A percentile compares a stretch with the other conserved stretches of the same genome.
Conservation (phyloP, 2,113 vertebrate species). For the Ammodytes dubius region DNA sequence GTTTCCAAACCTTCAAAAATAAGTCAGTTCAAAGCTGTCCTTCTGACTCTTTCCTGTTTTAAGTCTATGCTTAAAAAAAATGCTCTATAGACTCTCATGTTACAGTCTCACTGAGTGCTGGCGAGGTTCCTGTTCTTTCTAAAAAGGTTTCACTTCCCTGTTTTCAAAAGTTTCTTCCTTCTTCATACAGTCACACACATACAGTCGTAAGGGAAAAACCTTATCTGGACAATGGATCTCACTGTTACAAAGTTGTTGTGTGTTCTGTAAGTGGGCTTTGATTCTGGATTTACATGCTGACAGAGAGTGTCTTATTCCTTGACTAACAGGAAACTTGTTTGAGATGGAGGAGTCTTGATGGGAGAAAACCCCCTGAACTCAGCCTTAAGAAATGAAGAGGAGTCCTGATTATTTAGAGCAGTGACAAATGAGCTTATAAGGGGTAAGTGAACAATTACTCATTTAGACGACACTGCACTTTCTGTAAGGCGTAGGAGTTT, state of each 20-base stretch:
- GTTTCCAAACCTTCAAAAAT: not conserved
- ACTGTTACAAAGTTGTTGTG: not conserved
- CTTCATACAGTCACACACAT: not conserved
- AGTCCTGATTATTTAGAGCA: not conserved
- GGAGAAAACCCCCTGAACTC: not conserved
- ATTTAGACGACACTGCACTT: not conserved
- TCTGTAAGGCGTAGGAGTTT: not conserved
- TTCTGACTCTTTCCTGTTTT: not conserved
- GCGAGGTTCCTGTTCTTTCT: conserved; percentile 31
- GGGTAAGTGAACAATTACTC: conserved; percentile 15
- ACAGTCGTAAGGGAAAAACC: not conserved
- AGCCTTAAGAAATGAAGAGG: not conserved
- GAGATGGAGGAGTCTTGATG: not conserved
- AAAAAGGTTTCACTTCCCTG: conserved; percentile 64
- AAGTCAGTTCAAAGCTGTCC: not conserved
- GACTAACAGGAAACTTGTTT: conserved; percentile 11
- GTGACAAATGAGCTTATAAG: not conserved
- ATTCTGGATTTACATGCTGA: not conserved
- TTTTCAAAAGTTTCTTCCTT: conserved; percentile 64
- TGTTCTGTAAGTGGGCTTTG: not conserved
- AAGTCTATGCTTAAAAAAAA: not conserved
- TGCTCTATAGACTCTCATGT: not conserved
- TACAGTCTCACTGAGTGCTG: not conserved
- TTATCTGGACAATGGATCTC: conserved; percentile 2
- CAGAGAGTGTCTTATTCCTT: conserved; percentile 15